phyloP scores from a whole-genome alignment of 1,140 invertebrate species.

The Elysia chlorotica region DNA sequence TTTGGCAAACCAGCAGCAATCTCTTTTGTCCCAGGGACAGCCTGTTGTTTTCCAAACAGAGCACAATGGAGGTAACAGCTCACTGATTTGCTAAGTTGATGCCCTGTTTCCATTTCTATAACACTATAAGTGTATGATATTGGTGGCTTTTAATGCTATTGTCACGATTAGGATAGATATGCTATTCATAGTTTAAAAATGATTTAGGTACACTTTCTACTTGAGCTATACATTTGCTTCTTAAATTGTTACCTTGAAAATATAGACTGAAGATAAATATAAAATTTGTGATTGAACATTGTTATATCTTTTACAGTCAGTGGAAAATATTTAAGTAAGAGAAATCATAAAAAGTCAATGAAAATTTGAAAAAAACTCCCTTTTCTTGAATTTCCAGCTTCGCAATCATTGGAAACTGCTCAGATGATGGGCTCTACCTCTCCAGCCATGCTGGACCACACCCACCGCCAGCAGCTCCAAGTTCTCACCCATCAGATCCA shows the following conservation, averaged over 20 bases:
- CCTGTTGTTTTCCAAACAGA: slow-evolving; percentile 27
- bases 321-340: too few relatives aligned
- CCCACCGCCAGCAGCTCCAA: slow-evolving; percentile 21
- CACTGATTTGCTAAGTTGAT: not conserved
- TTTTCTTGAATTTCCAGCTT: slow-evolving; percentile 10
- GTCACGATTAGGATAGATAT: too few relatives aligned
- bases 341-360: too few relatives aligned
- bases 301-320: too few relatives aligned
- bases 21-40: slow-evolving; percentile 6
- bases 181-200: too few relatives aligned
- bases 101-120: too few relatives aligned
- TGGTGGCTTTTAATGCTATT: not conserved
- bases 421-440: slow-evolving; percentile 16
- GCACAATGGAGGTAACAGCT: slow-evolving; percentile 29
- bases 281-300: too few relatives aligned
- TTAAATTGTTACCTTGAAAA: too few relatives aligned
- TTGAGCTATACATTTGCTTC: too few relatives aligned
- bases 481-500: slow-evolving; percentile 26
- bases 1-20: slow-evolving; percentile 19
- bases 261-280: too few relatives aligned
- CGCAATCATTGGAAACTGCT: slow-evolving; percentile 20
- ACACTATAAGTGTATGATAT: not conserved
- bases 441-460: slow-evolving; percentile 11
- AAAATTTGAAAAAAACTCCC: too few relatives aligned
- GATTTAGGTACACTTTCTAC: too few relatives aligned